Evolutionary conservation across 1,140 invertebrate species (phyloP), one percentile per base, ranked within the genome.

Genomic region (Leptinotarsa lineolata): DNA sequence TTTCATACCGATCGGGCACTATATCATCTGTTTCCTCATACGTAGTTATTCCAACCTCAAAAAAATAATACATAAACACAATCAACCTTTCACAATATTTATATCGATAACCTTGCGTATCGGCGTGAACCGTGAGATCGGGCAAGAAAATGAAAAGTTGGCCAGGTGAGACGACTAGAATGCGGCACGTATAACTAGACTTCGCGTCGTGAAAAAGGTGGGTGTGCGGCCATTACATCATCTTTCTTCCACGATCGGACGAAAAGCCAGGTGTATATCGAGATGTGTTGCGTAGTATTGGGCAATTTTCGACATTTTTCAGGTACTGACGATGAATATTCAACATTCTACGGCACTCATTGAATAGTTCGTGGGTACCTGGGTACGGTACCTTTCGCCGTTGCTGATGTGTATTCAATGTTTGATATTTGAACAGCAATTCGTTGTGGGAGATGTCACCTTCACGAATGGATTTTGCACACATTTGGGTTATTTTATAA

Each of bases 271-370:
- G 48, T 54, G 48, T 0, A 54, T 54, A 54, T 54, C n/a, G 4
- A 54, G 48, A 54, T 54, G 48, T 54, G 48, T 54, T 54, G 48
- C 48, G 48, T 54, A 54, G 48, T 54, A 54, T 54, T 54, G 48
- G 15, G 48, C n/a, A 16, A 54, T 54, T 54, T 54, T 54, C 48
- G 48, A 54, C 4, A 54, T 54, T 54, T 54, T 54, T 54, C 48
- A 54, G 48, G 48, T 54, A 15, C 48, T 15, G n/a, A 16, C n/a
- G n/a, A 54, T 54, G 48, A 54, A 54, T 54, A 54, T 54, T 15
- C 48, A 54, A 54, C 4, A 18, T 16, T 54, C 48, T 18, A 39
- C 16, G 13, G 15, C 48, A 54, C 48, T 54, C 4, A 54, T 54
- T 18, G 15, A 54, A 15, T 54, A 54, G 48, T n/a, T n/a, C 48